Percentiles rank a stretch among this genome's conserved stretches.
Evolutionary conservation across 1,140 invertebrate species (phyloP).

Genomic region (Hylyphantes graminicola): DNA sequence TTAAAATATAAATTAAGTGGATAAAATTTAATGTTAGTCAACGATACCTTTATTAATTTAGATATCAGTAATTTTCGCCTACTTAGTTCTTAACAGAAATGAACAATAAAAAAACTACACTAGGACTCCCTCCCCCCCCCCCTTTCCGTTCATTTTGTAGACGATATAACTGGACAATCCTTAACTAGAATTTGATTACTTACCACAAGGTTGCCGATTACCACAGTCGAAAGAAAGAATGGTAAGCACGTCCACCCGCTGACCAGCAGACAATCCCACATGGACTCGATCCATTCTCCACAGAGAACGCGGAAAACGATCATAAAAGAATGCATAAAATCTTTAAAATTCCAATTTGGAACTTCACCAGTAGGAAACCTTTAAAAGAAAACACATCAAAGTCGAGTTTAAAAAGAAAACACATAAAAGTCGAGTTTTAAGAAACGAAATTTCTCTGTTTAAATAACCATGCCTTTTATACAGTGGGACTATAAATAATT

Average conservation of each 20-base stretch:
- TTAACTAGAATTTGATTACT: slow-evolving; percentile 4
- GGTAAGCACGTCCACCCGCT: slow-evolving; percentile 78
- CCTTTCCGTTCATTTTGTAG: too few species aligned
- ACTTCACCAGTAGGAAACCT: slow-evolving; percentile 69
- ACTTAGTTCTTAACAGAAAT: too few species aligned
- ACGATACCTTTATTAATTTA: too few species aligned
- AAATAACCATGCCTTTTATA: too few species aligned
- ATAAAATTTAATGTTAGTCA: too few species aligned
- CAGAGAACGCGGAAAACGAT: slow-evolving; percentile 97
- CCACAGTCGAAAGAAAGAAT: slow-evolving; percentile 89
- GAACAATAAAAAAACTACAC: too few species aligned
- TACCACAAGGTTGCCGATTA: slow-evolving; percentile 98
- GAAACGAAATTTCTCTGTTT: too few species aligned
- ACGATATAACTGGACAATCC: too few species aligned
- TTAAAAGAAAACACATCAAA: slow-evolving; percentile 1
- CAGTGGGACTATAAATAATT: too few species aligned
- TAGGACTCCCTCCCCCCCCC: too few species aligned
- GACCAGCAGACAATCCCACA: slow-evolving; percentile 99
- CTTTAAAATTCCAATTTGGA: slow-evolving; percentile 95
- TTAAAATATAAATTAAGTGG: too few species aligned
- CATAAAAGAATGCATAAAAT: slow-evolving; percentile 99
- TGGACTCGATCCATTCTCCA: slow-evolving; percentile 99
- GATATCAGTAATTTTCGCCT: too few species aligned
- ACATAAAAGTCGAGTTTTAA: neutral
- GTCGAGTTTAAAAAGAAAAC: neutral